phyloP scores from a whole-genome alignment of 2,888 invertebrate species.

The Steinernema carpocapsae region DNA sequence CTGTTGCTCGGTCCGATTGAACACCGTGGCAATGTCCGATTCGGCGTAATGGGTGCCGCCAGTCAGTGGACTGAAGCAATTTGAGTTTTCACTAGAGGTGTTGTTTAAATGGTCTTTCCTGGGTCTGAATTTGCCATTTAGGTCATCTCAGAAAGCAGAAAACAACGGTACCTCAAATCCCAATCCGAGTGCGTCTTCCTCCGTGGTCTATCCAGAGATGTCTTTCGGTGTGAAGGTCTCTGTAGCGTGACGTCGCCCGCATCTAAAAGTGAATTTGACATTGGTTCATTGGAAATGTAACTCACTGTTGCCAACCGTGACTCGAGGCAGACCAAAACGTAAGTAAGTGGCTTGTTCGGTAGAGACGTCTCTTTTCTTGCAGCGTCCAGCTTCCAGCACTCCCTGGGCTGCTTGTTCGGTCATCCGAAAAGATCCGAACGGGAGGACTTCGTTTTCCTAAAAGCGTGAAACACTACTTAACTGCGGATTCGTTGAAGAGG shows the following conservation, averaged over 20 bases:
- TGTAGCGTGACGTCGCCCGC: neutral
- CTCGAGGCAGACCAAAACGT: conserved; percentile 86
- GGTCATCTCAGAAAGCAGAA: too few species aligned
- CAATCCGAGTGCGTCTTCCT: conserved; percentile 32
- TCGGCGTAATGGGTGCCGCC: conserved; percentile 43
- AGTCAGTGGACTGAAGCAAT: conserved; percentile 8
- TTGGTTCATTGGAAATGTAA: neutral
- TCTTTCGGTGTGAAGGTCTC: conserved; percentile 7
- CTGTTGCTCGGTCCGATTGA: conserved; percentile 22
- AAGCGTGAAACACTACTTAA: neutral
- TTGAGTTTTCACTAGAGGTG: neutral
- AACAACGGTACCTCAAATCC: conserved; percentile 36
- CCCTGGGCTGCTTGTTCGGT: conserved; percentile 90
- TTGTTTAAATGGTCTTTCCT: neutral
- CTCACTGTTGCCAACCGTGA: conserved; percentile 17
- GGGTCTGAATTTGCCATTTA: neutral
- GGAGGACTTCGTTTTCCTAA: conserved; percentile 35
- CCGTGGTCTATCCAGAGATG: neutral
- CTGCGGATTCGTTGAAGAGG: too few species aligned
- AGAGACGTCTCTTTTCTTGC: conserved; percentile 15
- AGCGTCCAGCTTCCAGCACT: conserved; percentile 83
- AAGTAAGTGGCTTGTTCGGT: conserved; percentile 88
- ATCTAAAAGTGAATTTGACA: neutral
- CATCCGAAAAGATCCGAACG: conserved; percentile 84
- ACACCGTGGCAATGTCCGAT: conserved; percentile 40